Evolutionary conservation across 2,113 vertebrate genomes (phyloP).

Genomic region (Phoxinus phoxinus): DNA sequence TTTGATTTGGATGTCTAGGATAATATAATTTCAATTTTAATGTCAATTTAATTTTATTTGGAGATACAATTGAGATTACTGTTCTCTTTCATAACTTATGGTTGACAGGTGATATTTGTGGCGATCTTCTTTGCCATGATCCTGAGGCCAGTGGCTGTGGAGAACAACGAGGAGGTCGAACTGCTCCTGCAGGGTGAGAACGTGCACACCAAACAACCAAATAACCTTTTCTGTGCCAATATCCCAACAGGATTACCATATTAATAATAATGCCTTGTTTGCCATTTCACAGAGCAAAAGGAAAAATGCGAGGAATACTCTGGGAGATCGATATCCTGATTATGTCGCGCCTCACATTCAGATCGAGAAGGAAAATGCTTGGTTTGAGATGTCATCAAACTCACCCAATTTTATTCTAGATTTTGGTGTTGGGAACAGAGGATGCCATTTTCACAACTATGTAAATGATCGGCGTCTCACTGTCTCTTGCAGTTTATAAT

Average conservation of each 20-base stretch:
- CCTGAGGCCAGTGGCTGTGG: slow-evolving; percentile 77
- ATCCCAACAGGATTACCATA: not conserved
- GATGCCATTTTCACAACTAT: not conserved
- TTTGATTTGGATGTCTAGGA: not conserved
- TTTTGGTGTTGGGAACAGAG: slow-evolving; percentile 20
- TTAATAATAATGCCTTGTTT: not conserved
- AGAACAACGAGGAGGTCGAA: slow-evolving; percentile 76
- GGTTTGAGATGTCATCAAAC: not conserved
- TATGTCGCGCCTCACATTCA: not conserved
- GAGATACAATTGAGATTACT: not conserved
- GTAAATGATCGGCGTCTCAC: not conserved
- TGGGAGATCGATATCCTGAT: slow-evolving; percentile 34
- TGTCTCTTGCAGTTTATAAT: slow-evolving; percentile 19
- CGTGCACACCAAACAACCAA: not conserved
- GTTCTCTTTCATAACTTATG: slow-evolving; percentile 27
- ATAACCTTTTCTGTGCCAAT: not conserved
- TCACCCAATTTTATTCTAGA: not conserved
- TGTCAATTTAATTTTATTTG: not conserved
- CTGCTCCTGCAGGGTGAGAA: slow-evolving; percentile 71
- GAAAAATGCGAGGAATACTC: slow-evolving; percentile 48
- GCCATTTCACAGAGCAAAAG: slow-evolving; percentile 51
- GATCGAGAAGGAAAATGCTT: not conserved
- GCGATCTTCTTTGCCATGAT: slow-evolving; percentile 81
- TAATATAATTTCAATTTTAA: too few species aligned
- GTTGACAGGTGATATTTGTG: slow-evolving; percentile 77